Evolutionary conservation across 2,797 vertebrate genomes (phyloP).

Genomic region (Pantherophis alleghaniensis): DNA sequence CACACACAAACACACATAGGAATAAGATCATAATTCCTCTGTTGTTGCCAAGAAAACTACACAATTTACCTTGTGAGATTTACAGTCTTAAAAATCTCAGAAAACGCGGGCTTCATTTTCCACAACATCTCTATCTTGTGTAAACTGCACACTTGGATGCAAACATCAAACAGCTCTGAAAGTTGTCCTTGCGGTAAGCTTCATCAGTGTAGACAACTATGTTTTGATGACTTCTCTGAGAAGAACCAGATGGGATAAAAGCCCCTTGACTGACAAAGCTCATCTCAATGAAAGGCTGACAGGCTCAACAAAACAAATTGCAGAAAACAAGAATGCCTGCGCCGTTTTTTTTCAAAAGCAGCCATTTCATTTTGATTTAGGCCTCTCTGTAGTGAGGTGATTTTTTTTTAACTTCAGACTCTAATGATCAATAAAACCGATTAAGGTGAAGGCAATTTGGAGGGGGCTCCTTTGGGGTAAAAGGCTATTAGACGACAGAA

Average conservation of each 20-base stretch:
- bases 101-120: neutral
- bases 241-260: constrained; percentile 19
- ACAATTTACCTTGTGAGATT: neutral
- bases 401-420: neutral
- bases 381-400: constrained; percentile 6
- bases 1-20: neutral
- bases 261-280: neutral
- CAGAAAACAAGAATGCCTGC: neutral
- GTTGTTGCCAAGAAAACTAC: neutral
- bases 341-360: constrained; percentile 4
- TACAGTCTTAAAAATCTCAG: neutral
- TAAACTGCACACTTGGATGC: neutral
- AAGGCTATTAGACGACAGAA: constrained; percentile 4
- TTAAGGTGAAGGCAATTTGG: constrained; percentile 23
- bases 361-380: constrained; percentile 33
- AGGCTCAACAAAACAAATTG: constrained; percentile 17
- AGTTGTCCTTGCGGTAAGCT: neutral
- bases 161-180: neutral
- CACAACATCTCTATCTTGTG: neutral
- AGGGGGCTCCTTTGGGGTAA: neutral
- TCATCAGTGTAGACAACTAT: neutral
- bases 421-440: constrained; percentile 41
- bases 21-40: neutral
- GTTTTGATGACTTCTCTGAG: neutral
- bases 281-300: constrained; percentile 31